Evolutionary conservation across 1,140 invertebrate genomes (phyloP), one percentile per base, ranked within the genome.

Genomic region (Danaus melanippus): DNA sequence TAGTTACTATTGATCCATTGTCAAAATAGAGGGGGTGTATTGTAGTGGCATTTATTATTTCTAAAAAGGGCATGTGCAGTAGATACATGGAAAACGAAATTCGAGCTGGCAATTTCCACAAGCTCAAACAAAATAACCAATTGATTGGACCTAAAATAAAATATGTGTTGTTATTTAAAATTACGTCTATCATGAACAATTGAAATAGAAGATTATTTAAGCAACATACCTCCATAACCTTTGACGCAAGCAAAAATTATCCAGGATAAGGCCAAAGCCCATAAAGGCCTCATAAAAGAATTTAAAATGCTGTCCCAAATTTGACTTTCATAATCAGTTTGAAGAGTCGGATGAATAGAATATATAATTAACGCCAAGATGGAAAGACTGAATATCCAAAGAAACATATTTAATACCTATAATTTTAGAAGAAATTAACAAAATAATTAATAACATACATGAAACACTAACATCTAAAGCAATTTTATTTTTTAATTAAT

Each of bases 21-120:
- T 46, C 54, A 15, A 64, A 64, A 44, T 55, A 52, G 8, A 48
- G 9, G 15, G 56, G 58, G 12, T 54, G 8, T 47, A 40, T 45
- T 5, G 44, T 46, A n/a, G 54, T 21, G 4, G 41, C 43, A 57
- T 54, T 54, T 17, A 47, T 51, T 10, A 52, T 12, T 0, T 40
- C 10, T 10, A 75, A 71, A 41, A 78, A 15, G 1, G 72, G 53
- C 11, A 67, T 49, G 61, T 89, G 88, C 44, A 87, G 40, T 1
- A 90, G 55, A 56, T 87, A 90, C 63, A 88, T 84, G 6, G 80
- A 85, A 54, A 87, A 90, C 0, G 88, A 87, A 9, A 89, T 67
- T 12, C 76, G 79, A 9, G 84, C 76, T 1, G 89, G 66, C 0
- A 89, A 68, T 64, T 88, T 87, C 87, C 88, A 90, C 12, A 88